Conservation (phyloP, 2,888 invertebrate genomes). For the Vanessa cardui region DNA sequence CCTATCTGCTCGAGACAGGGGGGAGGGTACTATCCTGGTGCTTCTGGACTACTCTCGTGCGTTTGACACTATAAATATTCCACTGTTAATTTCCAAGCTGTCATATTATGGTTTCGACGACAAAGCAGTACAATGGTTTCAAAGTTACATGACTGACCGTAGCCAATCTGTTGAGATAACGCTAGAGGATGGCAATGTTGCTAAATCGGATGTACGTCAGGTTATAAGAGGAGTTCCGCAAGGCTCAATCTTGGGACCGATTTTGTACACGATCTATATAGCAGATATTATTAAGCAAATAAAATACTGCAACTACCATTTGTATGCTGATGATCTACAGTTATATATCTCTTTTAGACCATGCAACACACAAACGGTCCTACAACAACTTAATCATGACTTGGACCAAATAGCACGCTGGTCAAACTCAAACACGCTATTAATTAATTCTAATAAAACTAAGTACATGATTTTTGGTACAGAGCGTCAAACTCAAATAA, state of each 20-base stretch:
- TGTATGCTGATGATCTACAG: slow-evolving; percentile 26
- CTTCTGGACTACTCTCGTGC: no score
- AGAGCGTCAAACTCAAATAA: no score
- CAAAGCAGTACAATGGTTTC: no score
- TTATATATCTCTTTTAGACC: slow-evolving; percentile 21
- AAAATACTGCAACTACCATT: slow-evolving; percentile 23
- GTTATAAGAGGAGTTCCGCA: slow-evolving; percentile 28
- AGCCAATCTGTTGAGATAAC: no score
- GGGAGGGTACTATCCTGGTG: no score
- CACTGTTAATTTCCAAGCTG: no score
- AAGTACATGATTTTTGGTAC: slow-evolving; percentile 27
- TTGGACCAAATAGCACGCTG: slow-evolving; percentile 20
- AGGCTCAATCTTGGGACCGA: slow-evolving; percentile 32
- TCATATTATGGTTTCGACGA: no score
- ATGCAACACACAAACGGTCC: background rate
- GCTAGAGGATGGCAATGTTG: no score
- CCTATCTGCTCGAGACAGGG: no score
- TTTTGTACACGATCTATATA: slow-evolving; percentile 26
- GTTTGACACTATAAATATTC: no score
- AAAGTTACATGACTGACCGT: no score
- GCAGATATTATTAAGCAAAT: slow-evolving; percentile 23
- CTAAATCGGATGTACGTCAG: no score
- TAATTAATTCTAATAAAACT: slow-evolving; percentile 31
- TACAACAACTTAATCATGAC: slow-evolving; percentile 20
- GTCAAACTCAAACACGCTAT: slow-evolving; percentile 19